phyloP scores from a whole-genome alignment of 30 jellyfish, hydroid and myxozoan species.

The Pseudorhiza aurosa region DNA sequence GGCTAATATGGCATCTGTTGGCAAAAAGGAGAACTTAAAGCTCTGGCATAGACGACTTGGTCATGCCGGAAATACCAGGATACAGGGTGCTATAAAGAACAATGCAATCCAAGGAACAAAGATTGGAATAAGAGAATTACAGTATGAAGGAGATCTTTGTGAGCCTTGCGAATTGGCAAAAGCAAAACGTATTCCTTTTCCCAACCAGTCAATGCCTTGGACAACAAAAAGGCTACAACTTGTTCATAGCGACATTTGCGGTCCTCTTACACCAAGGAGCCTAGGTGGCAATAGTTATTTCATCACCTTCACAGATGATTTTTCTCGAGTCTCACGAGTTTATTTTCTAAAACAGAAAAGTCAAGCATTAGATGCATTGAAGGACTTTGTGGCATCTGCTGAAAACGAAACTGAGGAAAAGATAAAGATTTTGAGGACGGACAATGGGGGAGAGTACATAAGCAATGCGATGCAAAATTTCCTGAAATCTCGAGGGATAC shows the following conservation, averaged over 20 bases:
- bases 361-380: neutral
- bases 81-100: neutral
- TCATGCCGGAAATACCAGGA: neutral
- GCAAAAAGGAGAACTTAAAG: neutral
- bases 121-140: neutral
- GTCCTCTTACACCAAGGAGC: neutral
- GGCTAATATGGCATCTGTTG: neutral
- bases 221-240: neutral
- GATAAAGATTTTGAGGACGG: conserved; percentile 5
- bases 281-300: neutral
- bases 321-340: neutral
- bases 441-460: conserved; percentile 23
- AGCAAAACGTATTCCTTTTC: neutral
- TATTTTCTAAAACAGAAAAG: neutral
- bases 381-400: neutral
- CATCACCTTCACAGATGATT: neutral
- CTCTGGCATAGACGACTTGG: neutral
- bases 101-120: neutral
- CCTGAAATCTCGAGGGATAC: neutral
- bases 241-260: neutral
- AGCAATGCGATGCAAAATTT: neutral
- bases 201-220: neutral
- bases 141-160: neutral
- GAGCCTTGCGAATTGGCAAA: neutral
- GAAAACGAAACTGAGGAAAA: neutral